A percentile compares a stretch with the other conserved stretches of the same genome.
Evolutionary conservation across 2,113 vertebrate genomes (phyloP).

Genomic region (Leucopsar rothschildi): DNA sequence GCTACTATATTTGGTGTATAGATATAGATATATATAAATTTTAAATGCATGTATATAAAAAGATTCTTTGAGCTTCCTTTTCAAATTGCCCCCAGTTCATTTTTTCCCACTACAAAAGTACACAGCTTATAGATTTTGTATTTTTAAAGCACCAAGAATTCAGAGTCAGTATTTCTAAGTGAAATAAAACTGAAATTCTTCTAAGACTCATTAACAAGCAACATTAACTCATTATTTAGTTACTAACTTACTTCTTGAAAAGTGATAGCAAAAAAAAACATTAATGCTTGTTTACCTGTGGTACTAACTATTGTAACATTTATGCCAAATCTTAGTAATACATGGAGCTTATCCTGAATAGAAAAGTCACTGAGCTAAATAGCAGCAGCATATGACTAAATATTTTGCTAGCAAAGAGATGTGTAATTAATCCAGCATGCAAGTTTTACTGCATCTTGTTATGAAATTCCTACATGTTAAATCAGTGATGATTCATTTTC

Average conservation of each 20-base stretch:
- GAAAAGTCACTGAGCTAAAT: neutral
- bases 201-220: neutral
- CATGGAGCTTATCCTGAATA: neutral
- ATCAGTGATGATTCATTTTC: conserved; percentile 21
- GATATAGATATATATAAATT: neutral
- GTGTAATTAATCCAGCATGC: neutral
- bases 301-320: neutral
- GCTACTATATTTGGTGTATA: neutral
- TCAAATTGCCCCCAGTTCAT: neutral
- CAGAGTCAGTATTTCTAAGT: neutral
- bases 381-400: neutral
- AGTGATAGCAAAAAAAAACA: neutral
- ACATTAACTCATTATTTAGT: neutral
- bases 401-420: neutral
- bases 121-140: neutral
- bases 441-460: neutral
- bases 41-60: neutral
- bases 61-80: neutral
- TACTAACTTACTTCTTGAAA: neutral
- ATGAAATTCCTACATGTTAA: neutral
- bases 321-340: neutral
- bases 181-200: neutral
- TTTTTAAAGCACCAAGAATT: neutral
- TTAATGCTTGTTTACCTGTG: neutral
- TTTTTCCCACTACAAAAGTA: neutral